Evolutionary conservation across 1,140 invertebrate species (phyloP), one percentile per base, ranked within the genome.

Genomic region (Hycleus phaleratus): DNA sequence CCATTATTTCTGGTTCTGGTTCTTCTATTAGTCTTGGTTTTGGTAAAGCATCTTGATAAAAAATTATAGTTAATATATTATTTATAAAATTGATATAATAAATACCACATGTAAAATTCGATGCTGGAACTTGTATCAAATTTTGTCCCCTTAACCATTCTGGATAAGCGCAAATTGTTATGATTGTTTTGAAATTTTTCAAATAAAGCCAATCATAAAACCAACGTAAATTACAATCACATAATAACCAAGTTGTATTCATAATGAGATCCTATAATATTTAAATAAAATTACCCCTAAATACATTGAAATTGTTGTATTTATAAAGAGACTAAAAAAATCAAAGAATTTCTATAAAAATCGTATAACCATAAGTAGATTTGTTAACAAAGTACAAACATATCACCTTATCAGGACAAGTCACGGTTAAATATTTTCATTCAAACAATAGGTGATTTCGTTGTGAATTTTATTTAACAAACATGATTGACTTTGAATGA

Each of bases 21-120:
- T 92, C 86, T 67, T 90, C 82, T 5, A 85, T 80, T 40, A 97
- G 85, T 56, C 84, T 81, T 0, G 94, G 94, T 72, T 91, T 94
- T 6, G 91, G 89, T 61, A 86, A 88, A 69, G 91, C 86, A 63
- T 81, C 83, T 83, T 18, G 18, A 18, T 18, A 62, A 51, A 70
- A 61, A 47, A 38, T 38, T 26, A 12, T 4, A 10, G 38, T 7
- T 1, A 32, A 32, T 32, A 32, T 32, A 32, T 7, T 3, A 32
- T 32, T 32, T 32, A 5, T 4, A 5, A 5, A 32, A 32, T 32
- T 32, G 7, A 32, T 32, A 32, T 0, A 32, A 42, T 47, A 42
- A 24, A 10, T 55, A 85, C 88, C 85, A 76, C 91, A 90, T 44
- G 81, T 81, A 59, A 89, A 88, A 62, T 90, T 86, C 12, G 84